These are phyloP conservation scores for Thelaira solivaga DNA, from an alignment of 2,888 invertebrate species.

Conservation along the genomic window DNA sequence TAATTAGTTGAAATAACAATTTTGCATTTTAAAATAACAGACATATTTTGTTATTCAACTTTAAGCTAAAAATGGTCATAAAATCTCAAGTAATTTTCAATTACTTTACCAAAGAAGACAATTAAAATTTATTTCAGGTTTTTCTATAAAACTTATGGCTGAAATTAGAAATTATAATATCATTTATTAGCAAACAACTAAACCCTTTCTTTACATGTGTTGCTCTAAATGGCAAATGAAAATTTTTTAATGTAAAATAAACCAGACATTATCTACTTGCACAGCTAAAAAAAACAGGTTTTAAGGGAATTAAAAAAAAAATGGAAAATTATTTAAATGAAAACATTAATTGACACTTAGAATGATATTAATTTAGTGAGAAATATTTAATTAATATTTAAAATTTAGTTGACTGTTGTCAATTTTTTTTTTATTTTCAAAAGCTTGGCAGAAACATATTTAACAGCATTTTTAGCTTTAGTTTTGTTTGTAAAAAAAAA, in stretches of 20 bases:
- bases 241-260: background rate
- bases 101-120: constrained; percentile 41
- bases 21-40: constrained; percentile 53
- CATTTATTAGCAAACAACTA: constrained; percentile 27
- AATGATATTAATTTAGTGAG: constrained; percentile 54
- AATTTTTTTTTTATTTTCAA: background rate
- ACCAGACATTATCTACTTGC: no score
- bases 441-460: background rate
- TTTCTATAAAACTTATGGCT: constrained; percentile 60
- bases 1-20: constrained; percentile 57
- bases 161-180: constrained; percentile 55
- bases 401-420: background rate
- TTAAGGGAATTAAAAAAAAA: no score
- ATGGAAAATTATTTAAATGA: constrained; percentile 25
- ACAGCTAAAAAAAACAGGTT: background rate
- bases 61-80: constrained; percentile 19
- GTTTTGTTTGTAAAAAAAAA: background rate
- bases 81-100: constrained; percentile 56
- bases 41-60: constrained; percentile 15
- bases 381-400: constrained; percentile 20
- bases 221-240: background rate
- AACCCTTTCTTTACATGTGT: no score
- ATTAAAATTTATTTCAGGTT: constrained; percentile 64
- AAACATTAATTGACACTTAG: constrained; percentile 60
- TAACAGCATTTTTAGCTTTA: background rate